These are phyloP conservation scores for Melopsittacus undulatus DNA, from an alignment of 2,797 vertebrate genomes.

Conservation along the genomic window DNA sequence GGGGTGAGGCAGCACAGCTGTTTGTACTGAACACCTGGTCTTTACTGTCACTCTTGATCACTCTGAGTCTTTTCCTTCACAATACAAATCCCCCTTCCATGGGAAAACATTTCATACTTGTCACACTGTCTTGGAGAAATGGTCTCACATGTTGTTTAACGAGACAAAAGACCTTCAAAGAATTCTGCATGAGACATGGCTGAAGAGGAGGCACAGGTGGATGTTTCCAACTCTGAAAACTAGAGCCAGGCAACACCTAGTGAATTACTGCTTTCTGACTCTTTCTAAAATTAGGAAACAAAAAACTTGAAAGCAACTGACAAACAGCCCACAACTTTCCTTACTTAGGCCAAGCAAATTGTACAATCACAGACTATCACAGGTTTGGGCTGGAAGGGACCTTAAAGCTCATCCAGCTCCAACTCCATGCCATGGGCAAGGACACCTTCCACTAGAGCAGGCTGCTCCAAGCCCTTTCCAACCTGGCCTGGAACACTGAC, in stretches of 20 bases:
- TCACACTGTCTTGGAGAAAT: not conserved
- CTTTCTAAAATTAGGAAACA: fast-evolving
- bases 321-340: not conserved
- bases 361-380: not conserved
- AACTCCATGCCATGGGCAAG: fast-evolving
- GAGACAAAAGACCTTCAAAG: not conserved
- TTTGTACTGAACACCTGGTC: not conserved
- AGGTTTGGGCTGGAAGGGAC: not conserved
- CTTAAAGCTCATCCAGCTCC: not conserved
- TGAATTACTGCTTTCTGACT: fast-evolving
- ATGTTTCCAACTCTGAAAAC: not conserved
- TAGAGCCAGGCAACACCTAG: fast-evolving
- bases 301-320: not conserved
- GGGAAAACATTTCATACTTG: not conserved
- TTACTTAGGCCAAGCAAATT: not conserved
- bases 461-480: not conserved
- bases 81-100: not conserved
- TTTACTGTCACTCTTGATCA: not conserved
- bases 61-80: not conserved
- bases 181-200: fast-evolving
- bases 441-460: not conserved
- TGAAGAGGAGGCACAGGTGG: not conserved
- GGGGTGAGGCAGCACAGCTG: not conserved
- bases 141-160: fast-evolving
- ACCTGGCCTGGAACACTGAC: not conserved